These are phyloP conservation scores for Hirtodrosophila alboralis DNA, from an alignment of 2,888 invertebrate species.

Conservation along the genomic window DNA sequence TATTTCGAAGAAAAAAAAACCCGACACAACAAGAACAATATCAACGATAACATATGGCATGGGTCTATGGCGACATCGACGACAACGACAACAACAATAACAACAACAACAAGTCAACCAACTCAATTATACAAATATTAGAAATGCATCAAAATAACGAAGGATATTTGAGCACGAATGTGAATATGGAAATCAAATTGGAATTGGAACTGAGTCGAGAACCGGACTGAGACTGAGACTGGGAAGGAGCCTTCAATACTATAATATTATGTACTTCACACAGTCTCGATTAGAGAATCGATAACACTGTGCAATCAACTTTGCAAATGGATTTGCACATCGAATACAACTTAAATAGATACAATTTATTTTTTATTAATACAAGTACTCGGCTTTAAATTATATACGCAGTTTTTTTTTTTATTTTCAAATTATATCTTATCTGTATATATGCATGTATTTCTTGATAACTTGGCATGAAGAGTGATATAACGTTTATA, in stretches of 20 bases:
- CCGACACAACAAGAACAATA: conserved; percentile 9
- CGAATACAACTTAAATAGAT: conserved; percentile 9
- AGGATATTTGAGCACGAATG: conserved; percentile 69
- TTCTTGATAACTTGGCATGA: conserved; percentile 13
- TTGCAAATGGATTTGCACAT: conserved; percentile 30
- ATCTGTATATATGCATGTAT: conserved; percentile 17
- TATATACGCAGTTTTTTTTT: too few species aligned
- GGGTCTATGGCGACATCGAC: conserved; percentile 60
- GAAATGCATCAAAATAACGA: conserved; percentile 75
- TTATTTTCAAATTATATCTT: conserved; percentile 19
- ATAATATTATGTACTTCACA: conserved; percentile 41
- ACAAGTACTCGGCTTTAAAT: not conserved
- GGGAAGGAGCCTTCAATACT: conserved; percentile 21
- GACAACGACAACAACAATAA: conserved; percentile 26
- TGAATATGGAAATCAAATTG: conserved; percentile 23
- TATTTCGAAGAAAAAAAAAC: not conserved
- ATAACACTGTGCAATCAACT: conserved; percentile 48
- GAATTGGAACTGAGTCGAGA: conserved; percentile 4
- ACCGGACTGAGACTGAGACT: not conserved
- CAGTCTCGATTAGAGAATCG: conserved; percentile 28
- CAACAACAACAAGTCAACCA: conserved; percentile 34
- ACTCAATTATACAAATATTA: conserved; percentile 77
- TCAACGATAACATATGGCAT: conserved; percentile 35
- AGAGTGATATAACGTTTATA: conserved; percentile 16
- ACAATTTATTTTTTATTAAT: conserved; percentile 15